Conservation (phyloP, 1,140 invertebrate species). For the Drosophila gunungcola region DNA sequence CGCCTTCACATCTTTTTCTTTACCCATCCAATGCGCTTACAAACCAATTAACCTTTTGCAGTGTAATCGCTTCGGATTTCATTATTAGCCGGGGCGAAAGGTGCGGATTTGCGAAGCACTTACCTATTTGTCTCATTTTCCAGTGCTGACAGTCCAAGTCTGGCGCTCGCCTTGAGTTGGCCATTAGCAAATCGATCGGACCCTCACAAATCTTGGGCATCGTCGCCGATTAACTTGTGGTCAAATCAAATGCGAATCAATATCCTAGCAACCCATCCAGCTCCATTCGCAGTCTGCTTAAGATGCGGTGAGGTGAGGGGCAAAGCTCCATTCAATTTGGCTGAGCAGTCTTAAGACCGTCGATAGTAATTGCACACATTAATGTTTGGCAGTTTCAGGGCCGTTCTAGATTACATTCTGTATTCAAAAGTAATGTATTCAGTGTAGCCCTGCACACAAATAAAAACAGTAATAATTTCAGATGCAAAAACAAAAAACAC, state of each 20-base stretch:
- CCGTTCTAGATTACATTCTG: no score
- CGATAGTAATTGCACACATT: slow-evolving; percentile 9
- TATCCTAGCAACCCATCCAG: slow-evolving; percentile 12
- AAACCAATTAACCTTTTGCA: slow-evolving; percentile 76
- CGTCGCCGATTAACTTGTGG: slow-evolving; percentile 17
- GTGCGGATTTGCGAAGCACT: slow-evolving; percentile 47
- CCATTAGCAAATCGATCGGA: slow-evolving; percentile 47
- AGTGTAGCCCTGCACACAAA: no score
- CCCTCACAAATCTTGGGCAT: slow-evolving; percentile 3
- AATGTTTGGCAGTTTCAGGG: neutral
- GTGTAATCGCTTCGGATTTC: slow-evolving; percentile 52
- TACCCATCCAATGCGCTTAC: slow-evolving; percentile 53
- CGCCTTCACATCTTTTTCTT: slow-evolving; percentile 23
- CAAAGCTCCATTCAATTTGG: slow-evolving; percentile 27
- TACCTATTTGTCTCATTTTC: slow-evolving; percentile 48
- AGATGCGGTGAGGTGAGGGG: neutral
- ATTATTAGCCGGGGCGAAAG: slow-evolving; percentile 33
- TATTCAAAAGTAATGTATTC: no score
- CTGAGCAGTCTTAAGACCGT: neutral
- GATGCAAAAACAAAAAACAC: no score
- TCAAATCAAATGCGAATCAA: slow-evolving; percentile 25
- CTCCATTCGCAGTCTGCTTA: neutral
- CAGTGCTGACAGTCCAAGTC: neutral
- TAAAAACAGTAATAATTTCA: no score
- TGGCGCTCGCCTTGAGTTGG: neutral